Evolutionary conservation across 53 echinoderm and acorn worm species (phyloP), one percentile per base, ranked within the genome.

Genomic region (Actinopyga echinites): DNA sequence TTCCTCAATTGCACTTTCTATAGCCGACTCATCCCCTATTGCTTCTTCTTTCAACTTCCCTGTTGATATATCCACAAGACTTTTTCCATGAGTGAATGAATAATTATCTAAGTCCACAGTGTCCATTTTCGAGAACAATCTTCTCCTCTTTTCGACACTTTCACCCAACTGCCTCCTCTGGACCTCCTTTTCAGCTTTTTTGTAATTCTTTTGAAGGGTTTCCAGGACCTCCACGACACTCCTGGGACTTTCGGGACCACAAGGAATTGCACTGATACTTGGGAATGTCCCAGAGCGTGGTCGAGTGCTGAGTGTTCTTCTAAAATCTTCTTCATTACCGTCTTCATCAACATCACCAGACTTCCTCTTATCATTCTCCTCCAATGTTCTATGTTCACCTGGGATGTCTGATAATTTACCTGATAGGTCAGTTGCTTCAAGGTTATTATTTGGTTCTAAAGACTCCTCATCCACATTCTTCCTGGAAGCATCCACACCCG

Each of bases 201-300:
- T 79, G 59, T 79, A 79, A 60, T 88, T 91, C 54, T 84, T 84
- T 59, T 92, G 82, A 7, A 92, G 38, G 12, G 83, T 68, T 35
- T 82, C 82, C 55, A 92, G 79, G 43, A 92, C 86, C 54, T 89
- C 88, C 35, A 89, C 52, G 3, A 89, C 89, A n/a, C 86, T 86
- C 28, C 79, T 89, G 29, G 89, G 89, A n/a, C 84, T 86, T 5
- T 44, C 23, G 11, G 79, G 31, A n/a, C 35, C 38, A 30, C 61
- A 30, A 34, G 68, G 55, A n/a, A 55, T 85, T 15, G 82, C 69
- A 19, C 57, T 44, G 2, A 59, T 8, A 20, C 30, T 37, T 68
- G 92, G 92, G 61, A 86, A 89, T 5, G 92, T 86, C 20, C 64
- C 89, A 62, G 83, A 78, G 30, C 92, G 86, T 55, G 80, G 69